Evolutionary conservation across 2,888 invertebrate species (phyloP).

Genomic region (Troides oblongomaculatus): DNA sequence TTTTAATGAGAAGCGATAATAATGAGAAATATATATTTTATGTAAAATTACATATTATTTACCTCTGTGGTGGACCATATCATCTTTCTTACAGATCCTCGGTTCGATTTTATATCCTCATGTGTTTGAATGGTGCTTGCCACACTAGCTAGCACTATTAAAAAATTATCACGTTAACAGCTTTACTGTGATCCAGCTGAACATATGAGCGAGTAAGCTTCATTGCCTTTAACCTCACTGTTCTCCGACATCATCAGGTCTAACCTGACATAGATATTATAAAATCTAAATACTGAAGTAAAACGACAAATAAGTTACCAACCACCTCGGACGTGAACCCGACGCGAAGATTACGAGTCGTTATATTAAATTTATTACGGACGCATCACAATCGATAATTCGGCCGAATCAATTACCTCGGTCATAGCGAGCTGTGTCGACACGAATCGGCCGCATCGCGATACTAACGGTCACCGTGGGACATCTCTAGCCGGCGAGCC

Average conservation of each 20-base stretch:
- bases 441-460: slow-evolving; percentile 21
- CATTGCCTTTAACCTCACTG: too few species aligned
- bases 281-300: not conserved
- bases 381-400: slow-evolving; percentile 21
- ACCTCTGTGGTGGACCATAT: too few species aligned
- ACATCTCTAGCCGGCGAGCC: slow-evolving; percentile 10
- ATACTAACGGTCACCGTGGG: slow-evolving; percentile 24
- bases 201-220: too few species aligned
- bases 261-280: too few species aligned
- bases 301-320: not conserved
- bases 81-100: too few species aligned
- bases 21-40: not conserved
- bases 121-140: too few species aligned
- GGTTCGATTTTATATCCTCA: too few species aligned
- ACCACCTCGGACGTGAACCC: not conserved
- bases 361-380: slow-evolving; percentile 3
- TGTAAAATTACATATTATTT: too few species aligned
- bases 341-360: not conserved
- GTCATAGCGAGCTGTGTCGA: slow-evolving; percentile 23
- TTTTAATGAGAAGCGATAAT: not conserved
- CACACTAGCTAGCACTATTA: too few species aligned
- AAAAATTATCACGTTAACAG: too few species aligned
- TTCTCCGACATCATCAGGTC: too few species aligned
- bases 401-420: slow-evolving; percentile 19
- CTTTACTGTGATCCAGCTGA: too few species aligned